These are phyloP conservation scores for Chironomus riparius DNA, from an alignment of 2,888 invertebrate species.

Conservation along the genomic window DNA sequence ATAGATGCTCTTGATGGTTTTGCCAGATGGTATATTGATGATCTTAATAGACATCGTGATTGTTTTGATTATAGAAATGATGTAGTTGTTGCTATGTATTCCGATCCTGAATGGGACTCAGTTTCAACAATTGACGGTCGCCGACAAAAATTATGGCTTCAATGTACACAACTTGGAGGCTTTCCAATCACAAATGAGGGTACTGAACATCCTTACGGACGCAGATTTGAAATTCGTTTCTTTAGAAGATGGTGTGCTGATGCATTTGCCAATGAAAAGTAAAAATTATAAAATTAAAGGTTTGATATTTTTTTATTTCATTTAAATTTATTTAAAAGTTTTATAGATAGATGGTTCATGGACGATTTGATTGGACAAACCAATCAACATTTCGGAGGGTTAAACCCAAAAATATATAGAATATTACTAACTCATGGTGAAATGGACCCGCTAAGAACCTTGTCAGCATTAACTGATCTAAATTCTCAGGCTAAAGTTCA, in stretches of 20 bases:
- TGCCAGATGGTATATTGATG: slow-evolving; percentile 15
- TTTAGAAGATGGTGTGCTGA: neutral
- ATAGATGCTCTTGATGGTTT: slow-evolving; percentile 13
- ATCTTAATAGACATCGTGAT: neutral
- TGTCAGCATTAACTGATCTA: slow-evolving; percentile 8
- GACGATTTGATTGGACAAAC: neutral
- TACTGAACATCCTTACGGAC: slow-evolving; percentile 8
- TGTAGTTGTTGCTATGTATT: neutral
- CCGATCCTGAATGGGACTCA: neutral
- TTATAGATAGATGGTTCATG: neutral
- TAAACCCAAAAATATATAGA: neutral
- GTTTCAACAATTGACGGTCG: neutral
- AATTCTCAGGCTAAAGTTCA: neutral
- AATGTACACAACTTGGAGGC: slow-evolving; percentile 4
- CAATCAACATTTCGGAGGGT: slow-evolving; percentile 9
- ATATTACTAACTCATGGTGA: slow-evolving; percentile 18
- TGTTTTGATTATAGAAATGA: neutral
- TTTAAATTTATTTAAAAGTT: neutral
- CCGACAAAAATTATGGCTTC: slow-evolving; percentile 9
- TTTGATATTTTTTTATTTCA: neutral
- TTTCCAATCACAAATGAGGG: slow-evolving; percentile 9
- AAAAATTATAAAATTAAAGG: neutral
- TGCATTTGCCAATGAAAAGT: neutral
- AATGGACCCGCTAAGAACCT: slow-evolving; percentile 13
- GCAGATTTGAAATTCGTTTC: neutral